Percentiles rank a stretch among this genome's conserved stretches.
Conservation (phyloP, 1,140 invertebrate genomes). For the Calliphora vicina region DNA sequence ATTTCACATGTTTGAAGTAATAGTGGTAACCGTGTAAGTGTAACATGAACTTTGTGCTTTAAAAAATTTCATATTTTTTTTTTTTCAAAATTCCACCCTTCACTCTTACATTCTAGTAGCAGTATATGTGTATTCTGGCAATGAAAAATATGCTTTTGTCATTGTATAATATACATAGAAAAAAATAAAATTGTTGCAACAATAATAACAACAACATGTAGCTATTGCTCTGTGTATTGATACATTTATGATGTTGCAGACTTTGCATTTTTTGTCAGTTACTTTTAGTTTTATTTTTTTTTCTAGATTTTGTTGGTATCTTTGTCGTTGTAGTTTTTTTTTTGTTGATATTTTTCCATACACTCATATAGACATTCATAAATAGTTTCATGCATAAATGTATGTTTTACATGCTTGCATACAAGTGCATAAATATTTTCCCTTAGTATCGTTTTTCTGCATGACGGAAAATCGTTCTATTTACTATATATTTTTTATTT, state of each 20-base stretch:
- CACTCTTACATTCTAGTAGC: neutral
- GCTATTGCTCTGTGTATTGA: neutral
- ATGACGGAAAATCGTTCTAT: neutral
- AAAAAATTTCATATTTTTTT: neutral
- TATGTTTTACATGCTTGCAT: neutral
- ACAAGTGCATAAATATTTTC: neutral
- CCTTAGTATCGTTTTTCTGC: neutral
- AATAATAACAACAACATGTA: neutral
- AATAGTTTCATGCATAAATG: neutral
- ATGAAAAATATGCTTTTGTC: conserved; percentile 1
- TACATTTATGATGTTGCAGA: neutral
- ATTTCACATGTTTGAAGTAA: neutral
- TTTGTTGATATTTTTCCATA: no score
- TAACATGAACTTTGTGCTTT: neutral
- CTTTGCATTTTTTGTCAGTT: neutral
- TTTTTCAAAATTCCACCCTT: neutral
- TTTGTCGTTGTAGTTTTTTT: no score
- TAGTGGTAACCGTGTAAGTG: neutral
- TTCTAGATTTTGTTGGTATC: neutral
- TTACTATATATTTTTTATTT: no score
- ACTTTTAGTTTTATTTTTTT: neutral
- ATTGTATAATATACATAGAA: neutral
- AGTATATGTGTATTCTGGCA: neutral
- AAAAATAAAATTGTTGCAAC: neutral
- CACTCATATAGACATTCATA: neutral